Conservation (phyloP, 1,140 invertebrate species). For the Drosophila triauraria region DNA sequence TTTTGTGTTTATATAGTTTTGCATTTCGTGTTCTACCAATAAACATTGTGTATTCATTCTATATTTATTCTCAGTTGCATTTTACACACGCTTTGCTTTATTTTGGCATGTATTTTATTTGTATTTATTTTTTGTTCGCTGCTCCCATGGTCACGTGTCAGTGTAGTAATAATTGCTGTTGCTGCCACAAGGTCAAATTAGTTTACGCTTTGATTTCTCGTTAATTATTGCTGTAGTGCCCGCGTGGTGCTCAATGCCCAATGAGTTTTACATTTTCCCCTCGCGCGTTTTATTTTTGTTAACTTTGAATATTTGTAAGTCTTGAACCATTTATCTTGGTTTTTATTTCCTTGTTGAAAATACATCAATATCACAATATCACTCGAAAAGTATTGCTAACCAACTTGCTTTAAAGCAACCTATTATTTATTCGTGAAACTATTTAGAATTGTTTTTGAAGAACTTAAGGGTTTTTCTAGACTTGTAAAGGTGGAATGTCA, state of each 20-base stretch:
- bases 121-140: slow-evolving; percentile 14
- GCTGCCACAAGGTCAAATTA: slow-evolving; percentile 65
- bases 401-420: not conserved
- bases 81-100: slow-evolving; percentile 12
- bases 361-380: not conserved
- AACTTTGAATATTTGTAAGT: slow-evolving; percentile 23
- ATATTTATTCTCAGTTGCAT: slow-evolving; percentile 12
- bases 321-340: slow-evolving; percentile 5
- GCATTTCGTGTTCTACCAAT: not conserved
- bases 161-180: slow-evolving; percentile 49
- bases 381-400: not conserved
- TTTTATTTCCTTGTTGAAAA: slow-evolving; percentile 32
- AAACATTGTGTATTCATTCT: slow-evolving; percentile 5
- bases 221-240: slow-evolving; percentile 56
- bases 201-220: slow-evolving; percentile 80
- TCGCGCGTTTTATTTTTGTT: slow-evolving; percentile 19
- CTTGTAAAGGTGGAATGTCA: not conserved
- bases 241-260: slow-evolving; percentile 1
- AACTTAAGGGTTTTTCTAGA: not conserved
- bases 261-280: slow-evolving; percentile 19
- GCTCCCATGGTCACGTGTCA: slow-evolving; percentile 66
- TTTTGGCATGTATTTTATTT: slow-evolving; percentile 12
- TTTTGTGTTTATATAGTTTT: slow-evolving; percentile 7
- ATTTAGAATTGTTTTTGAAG: not conserved
- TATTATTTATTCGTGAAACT: not conserved